Base-by-base conservation (phyloP, 2,888 invertebrate species). In the Graphium colonna region DNA sequence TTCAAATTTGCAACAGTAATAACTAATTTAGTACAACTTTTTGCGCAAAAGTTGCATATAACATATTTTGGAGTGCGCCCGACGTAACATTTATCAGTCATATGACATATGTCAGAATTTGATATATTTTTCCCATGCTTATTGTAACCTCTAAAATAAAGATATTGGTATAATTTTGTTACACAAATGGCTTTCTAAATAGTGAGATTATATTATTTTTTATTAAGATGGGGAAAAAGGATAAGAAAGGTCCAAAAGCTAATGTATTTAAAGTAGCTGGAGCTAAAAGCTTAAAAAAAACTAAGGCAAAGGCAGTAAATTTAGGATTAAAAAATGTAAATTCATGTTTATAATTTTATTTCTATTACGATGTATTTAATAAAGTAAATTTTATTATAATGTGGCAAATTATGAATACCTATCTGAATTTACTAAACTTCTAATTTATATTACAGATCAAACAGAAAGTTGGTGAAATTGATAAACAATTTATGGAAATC, bases 211-310 rank as follows among this genome's bases (percentile, higher is more conserved):
- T 5, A 21, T 21, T 3, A 21, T 3, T 21, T 21, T 21, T 3
- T 33, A 7, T 36, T 39, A 68, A 55, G 41, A 86, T 87, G 87
- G 86, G 81, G 10, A 87, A 85, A 73, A 83, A 82, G 43, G 85
- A 82, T 56, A 84, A 81, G 56, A 84, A 82, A 58, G 80, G 82
- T 10, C 56, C 68, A 3, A 86, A 83, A 59, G 76, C 73, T 1
- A 88, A 87, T 59, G 82, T 89, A 12, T 88, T 89, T 50, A 89
- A 88, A 73, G 84, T 89, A 18, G 88, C 82, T 17, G 87, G 88
- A 53, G 88, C 88, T 12, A 89, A 89, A 66, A 89, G 88, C 60
- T 72, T 89, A 15, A 89, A 87, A 70, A 88, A 87, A 76, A 71
- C 81, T 0, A 89, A 88, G 67, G 76, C 87, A 1, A 88, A 88